Conservation (phyloP, 2,113 vertebrate genomes). For the Mungos mungo region DNA sequence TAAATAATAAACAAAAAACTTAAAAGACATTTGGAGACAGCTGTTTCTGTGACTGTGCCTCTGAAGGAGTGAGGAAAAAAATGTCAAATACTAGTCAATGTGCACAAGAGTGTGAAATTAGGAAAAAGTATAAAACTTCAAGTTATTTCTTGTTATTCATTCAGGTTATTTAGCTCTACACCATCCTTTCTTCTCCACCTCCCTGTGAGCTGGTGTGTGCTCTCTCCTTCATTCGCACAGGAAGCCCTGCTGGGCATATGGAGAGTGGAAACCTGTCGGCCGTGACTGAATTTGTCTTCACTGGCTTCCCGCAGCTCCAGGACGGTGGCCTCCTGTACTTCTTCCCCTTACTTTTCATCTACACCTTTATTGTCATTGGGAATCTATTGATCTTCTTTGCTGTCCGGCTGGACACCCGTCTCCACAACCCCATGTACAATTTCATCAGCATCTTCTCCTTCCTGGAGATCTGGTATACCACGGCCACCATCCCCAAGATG, state of each 20-base stretch:
- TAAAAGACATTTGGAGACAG: neutral
- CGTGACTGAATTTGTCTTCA: conserved; percentile 45
- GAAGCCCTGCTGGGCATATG: neutral
- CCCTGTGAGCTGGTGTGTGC: neutral
- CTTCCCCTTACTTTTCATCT: conserved; percentile 23
- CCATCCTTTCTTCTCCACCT: neutral
- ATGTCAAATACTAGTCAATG: neutral
- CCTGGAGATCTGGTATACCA: conserved; percentile 74
- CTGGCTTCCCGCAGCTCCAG: neutral
- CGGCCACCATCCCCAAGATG: conserved; percentile 73
- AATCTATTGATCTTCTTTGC: conserved; percentile 47
- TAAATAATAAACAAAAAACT: too few relatives aligned
- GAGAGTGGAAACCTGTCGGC: neutral
- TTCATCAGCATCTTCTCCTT: conserved; percentile 75
- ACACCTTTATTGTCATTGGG: neutral
- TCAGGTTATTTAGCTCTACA: neutral
- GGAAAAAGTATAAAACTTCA: neutral
- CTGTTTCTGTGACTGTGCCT: neutral
- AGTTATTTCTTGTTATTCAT: neutral
- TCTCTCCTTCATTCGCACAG: neutral
- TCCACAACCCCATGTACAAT: conserved; percentile 78
- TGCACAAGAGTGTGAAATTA: neutral
- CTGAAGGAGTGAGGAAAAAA: neutral
- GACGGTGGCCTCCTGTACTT: neutral
- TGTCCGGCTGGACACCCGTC: neutral